Conservation (phyloP, 1,140 invertebrate species). For the Aphaenogaster rudis region DNA sequence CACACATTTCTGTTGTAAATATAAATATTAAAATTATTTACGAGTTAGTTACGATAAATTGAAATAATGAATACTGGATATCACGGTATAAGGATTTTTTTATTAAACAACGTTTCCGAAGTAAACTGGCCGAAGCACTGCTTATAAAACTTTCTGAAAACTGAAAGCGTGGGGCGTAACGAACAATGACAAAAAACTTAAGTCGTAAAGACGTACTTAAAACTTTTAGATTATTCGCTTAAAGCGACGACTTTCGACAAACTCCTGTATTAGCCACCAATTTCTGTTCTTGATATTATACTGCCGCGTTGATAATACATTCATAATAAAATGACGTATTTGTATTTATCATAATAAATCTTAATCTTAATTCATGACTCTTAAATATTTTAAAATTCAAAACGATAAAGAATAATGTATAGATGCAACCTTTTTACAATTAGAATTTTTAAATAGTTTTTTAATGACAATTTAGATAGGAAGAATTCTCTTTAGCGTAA, state of each 20-base stretch:
- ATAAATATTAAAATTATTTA: slow-evolving; percentile 23
- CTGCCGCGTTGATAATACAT: background rate
- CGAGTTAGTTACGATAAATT: background rate
- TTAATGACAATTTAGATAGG: background rate
- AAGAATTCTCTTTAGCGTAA: background rate
- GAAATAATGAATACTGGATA: slow-evolving; percentile 2
- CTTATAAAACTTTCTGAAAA: slow-evolving; percentile 53
- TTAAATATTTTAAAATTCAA: slow-evolving; percentile 10
- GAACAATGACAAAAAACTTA: slow-evolving; percentile 50
- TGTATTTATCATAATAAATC: background rate
- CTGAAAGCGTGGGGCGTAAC: slow-evolving; percentile 28
- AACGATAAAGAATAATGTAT: background rate
- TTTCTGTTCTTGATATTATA: background rate
- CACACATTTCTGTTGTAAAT: background rate
- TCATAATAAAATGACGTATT: background rate
- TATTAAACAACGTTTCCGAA: background rate
- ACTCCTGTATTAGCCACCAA: slow-evolving; percentile 10
- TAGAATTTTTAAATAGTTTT: background rate
- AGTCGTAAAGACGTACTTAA: slow-evolving; percentile 29
- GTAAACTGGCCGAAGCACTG: slow-evolving; percentile 7
- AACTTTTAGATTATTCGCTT: slow-evolving; percentile 24
- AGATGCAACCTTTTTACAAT: background rate
- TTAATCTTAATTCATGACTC: background rate
- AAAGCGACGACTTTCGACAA: slow-evolving; percentile 30
- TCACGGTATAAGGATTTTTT: background rate